Evolutionary conservation across 2,888 invertebrate genomes (phyloP), one percentile per base, ranked within the genome.

Genomic region (Galeruca laticollis): DNA sequence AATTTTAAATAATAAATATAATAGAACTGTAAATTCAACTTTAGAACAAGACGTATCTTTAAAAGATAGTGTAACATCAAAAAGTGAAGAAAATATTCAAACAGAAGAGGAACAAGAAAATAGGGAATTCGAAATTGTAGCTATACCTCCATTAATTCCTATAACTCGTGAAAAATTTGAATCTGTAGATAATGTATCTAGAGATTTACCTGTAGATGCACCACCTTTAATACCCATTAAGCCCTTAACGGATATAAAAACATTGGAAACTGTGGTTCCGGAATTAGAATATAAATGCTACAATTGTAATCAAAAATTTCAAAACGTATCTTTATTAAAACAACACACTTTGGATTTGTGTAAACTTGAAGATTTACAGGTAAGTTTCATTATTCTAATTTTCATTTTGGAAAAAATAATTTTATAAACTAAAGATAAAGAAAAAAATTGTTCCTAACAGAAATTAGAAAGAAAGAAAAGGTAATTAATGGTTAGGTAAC

Each of bases 161-260:
- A 76, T 83, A 69, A 35, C 66, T 26, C 20, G 71, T 26, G 76
- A 75, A 8, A 77, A 72, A 15, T 47, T 3, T 8, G 47, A 47
- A 3, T 13, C 15, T 35, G 20, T 15, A 40, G 69, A 74, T 54
- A 64, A 33, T 37, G 47, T 71, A 10, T 37, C 61, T 4, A 56
- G 76, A 71, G 74, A 65, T 62, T 71, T 81, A 69, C 77, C 78
- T 2, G 68, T 76, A 63, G 79, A 81, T 67, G 74, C 83, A 2
- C 84, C 84, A n/a, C 84, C 84, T 13, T 75, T 84, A 71, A 74
- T 84, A 33, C 85, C 84, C 18, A 79, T 84, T 61, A 82, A 82
- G 72, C 80, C 82, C 35, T 26, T 60, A 15, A 9, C 21, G 2
- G 18, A 59, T 47, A 40, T 51, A 33, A 51, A 64, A 60, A 49